A percentile compares a stretch with the other conserved stretches of the same genome.
Conservation (phyloP, 1,140 invertebrate genomes). For the Atta colombica region DNA sequence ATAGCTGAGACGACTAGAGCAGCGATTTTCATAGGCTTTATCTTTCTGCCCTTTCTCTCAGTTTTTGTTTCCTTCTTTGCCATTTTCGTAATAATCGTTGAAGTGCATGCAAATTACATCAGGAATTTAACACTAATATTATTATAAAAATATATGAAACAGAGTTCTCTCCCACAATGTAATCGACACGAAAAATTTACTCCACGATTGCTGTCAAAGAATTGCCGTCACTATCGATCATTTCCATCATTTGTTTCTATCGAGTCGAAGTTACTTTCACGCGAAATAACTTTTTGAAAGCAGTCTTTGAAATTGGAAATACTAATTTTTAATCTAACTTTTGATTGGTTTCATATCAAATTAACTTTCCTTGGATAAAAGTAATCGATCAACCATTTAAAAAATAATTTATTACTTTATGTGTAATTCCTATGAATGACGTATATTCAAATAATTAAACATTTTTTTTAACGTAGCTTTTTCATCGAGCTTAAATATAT, state of each 20-base stretch:
- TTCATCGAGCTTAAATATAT: neutral
- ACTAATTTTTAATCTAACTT: slow-evolving; percentile 1
- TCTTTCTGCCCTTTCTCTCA: slow-evolving; percentile 21
- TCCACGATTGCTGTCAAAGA: neutral
- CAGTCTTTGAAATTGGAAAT: neutral
- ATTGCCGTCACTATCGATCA: neutral
- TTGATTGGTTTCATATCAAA: neutral
- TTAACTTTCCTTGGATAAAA: neutral
- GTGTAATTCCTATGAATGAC: neutral
- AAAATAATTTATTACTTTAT: neutral
- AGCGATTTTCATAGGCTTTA: slow-evolving; percentile 77
- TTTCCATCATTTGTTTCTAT: slow-evolving; percentile 57
- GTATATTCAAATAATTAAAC: slow-evolving; percentile 12
- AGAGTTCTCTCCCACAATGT: neutral
- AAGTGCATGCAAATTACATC: neutral
- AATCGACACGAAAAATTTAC: slow-evolving; percentile 56
- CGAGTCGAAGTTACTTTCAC: slow-evolving; percentile 28
- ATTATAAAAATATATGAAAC: neutral
- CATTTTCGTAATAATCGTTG: slow-evolving; percentile 34
- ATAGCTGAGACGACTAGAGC: slow-evolving; percentile 80
- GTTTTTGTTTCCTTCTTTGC: slow-evolving; percentile 25
- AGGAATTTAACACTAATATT: slow-evolving; percentile 32
- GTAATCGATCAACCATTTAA: neutral
- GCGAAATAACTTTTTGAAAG: neutral
- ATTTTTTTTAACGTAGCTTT: neutral